These are phyloP conservation scores for Phalacrocorax aristotelis DNA, from an alignment of 2,113 vertebrate genomes.

Conservation along the genomic window DNA sequence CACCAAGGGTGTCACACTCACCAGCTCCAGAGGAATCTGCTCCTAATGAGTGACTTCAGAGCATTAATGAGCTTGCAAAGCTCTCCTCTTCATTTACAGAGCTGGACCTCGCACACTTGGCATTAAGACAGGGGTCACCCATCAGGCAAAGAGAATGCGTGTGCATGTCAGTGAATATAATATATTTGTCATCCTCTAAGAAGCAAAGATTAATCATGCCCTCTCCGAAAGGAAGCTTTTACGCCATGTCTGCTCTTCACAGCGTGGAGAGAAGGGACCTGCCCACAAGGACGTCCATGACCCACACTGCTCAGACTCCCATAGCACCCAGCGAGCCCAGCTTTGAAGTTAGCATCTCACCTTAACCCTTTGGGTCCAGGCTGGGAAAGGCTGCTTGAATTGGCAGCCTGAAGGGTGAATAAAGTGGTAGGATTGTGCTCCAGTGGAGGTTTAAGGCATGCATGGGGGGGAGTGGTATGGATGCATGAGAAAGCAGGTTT, in stretches of 20 bases:
- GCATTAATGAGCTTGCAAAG: constrained; percentile 71
- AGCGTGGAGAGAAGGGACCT: neutral
- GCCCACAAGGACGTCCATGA: neutral
- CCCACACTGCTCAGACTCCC: neutral
- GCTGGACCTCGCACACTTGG: constrained; percentile 27
- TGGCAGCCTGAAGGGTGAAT: neutral
- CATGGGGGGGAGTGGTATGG: neutral
- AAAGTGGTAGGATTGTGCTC: neutral
- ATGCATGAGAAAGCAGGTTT: neutral
- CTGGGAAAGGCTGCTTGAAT: neutral
- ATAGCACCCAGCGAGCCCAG: neutral
- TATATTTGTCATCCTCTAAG: constrained; percentile 62
- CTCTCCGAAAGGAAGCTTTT: constrained; percentile 34
- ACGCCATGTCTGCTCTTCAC: neutral
- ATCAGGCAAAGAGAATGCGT: constrained; percentile 28
- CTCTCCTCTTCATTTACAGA: constrained; percentile 66
- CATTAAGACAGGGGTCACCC: constrained; percentile 66
- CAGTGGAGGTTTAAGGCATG: neutral
- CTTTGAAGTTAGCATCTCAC: neutral
- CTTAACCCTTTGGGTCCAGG: constrained; percentile 1
- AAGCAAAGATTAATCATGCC: constrained; percentile 69
- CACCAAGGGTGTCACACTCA: constrained; percentile 13
- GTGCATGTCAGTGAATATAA: constrained; percentile 59
- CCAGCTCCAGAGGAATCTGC: constrained; percentile 46
- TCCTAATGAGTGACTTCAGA: constrained; percentile 71